Conservation (phyloP, 2,113 vertebrate genomes). For the Melanerpes aurifrons region DNA sequence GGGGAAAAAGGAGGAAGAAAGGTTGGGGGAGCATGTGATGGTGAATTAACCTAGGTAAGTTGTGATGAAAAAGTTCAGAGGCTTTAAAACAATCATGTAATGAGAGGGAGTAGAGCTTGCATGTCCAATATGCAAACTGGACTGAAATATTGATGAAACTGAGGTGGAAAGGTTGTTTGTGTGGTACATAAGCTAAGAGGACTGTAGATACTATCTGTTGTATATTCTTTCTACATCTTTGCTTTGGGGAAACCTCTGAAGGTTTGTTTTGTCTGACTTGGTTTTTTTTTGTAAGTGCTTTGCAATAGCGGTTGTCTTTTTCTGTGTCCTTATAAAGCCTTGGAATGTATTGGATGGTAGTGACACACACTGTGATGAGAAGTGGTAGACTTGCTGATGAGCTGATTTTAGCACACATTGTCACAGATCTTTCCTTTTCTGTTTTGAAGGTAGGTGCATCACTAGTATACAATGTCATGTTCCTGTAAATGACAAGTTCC, state of each 20-base stretch:
- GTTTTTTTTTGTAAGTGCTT: not conserved
- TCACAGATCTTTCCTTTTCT: not conserved
- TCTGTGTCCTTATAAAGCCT: not conserved
- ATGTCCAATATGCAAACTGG: not conserved
- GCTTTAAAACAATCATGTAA: not conserved
- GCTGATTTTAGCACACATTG: not conserved
- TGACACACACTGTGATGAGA: not conserved
- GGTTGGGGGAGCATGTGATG: not conserved
- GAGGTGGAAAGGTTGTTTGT: not conserved
- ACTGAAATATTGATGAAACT: not conserved
- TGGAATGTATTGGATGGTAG: not conserved
- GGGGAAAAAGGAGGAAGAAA: not conserved
- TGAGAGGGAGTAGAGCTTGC: not conserved
- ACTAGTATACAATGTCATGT: accelerated
- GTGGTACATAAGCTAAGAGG: not conserved
- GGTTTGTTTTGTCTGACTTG: not conserved
- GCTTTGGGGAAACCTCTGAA: not conserved
- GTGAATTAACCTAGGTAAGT: not conserved
- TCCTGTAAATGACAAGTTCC: not conserved
- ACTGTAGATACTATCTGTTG: not conserved
- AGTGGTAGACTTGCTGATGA: not conserved
- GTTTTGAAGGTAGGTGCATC: not conserved
- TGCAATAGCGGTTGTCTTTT: not conserved
- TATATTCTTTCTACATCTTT: not conserved
- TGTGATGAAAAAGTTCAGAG: not conserved